These are phyloP conservation scores for Urocynchramus pylzowi DNA, from an alignment of 2,113 vertebrate genomes.

Conservation along the genomic window DNA sequence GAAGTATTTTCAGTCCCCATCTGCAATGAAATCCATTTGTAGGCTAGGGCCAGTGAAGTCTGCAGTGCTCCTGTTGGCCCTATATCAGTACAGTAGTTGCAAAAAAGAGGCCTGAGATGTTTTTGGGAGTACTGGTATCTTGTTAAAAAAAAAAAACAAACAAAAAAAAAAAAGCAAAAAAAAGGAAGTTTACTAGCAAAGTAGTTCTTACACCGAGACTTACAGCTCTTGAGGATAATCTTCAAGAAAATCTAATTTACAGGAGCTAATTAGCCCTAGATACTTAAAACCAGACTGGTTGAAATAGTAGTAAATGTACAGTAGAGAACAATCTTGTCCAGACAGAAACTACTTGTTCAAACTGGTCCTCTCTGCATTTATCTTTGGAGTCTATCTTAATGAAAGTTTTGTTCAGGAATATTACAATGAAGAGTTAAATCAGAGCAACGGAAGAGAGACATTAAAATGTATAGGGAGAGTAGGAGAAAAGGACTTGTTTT, in stretches of 20 bases:
- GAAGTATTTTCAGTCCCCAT: neutral
- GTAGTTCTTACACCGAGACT: neutral
- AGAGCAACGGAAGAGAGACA: constrained; percentile 21
- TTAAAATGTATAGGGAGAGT: constrained; percentile 8
- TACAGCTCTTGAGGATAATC: neutral
- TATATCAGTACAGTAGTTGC: neutral
- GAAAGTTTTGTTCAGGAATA: constrained; percentile 22
- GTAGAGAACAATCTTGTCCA: constrained; percentile 8
- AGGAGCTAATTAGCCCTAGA: constrained; percentile 19
- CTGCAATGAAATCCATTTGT: neutral
- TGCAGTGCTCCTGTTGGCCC: neutral
- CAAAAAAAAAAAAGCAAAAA: neutral
- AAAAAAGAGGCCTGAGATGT: neutral
- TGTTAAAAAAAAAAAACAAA: neutral
- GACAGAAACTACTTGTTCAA: constrained; percentile 40
- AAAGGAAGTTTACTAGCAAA: neutral
- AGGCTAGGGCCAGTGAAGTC: neutral
- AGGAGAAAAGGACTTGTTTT: constrained; percentile 17
- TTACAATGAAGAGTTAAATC: constrained; percentile 45
- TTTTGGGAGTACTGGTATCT: neutral
- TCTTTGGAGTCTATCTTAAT: constrained; percentile 34
- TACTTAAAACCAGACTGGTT: constrained; percentile 16
- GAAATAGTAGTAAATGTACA: neutral
- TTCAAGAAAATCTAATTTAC: constrained; percentile 1
- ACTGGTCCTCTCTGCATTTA: constrained; percentile 2